Evolutionary conservation across 2,113 vertebrate species (phyloP).

Genomic region (Miniopterus natalensis): DNA sequence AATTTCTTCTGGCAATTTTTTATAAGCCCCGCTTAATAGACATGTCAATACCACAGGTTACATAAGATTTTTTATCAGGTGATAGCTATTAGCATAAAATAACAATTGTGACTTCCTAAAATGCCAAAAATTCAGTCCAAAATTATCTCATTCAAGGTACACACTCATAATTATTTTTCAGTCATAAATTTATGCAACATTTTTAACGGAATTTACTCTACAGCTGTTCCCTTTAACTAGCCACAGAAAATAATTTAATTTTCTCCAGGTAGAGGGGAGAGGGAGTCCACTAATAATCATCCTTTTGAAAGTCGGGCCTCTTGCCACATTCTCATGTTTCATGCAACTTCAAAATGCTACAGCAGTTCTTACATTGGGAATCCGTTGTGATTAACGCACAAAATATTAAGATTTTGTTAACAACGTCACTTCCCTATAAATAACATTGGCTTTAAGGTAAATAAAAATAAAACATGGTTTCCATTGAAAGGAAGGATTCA

Average conservation of each 20-base stretch:
- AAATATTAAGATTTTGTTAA: background rate
- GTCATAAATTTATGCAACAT: background rate
- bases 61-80: constrained; percentile 33
- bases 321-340: background rate
- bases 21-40: background rate
- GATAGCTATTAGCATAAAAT: background rate
- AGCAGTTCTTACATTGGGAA: background rate
- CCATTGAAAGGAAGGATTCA: background rate
- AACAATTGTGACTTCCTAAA: background rate
- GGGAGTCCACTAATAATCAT: background rate
- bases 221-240: background rate
- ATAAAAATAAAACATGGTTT: background rate
- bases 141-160: background rate
- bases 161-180: background rate
- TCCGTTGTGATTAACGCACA: too few species aligned
- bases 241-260: constrained; percentile 16
- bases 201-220: constrained; percentile 41
- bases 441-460: background rate
- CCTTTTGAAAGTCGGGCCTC: background rate
- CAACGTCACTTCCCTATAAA: background rate
- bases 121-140: background rate
- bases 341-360: background rate
- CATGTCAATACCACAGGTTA: background rate
- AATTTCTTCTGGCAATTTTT: constrained; percentile 39
- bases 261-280: background rate